Base-by-base conservation (phyloP, 2,797 vertebrate species). In the Phyllotis vaccarum region DNA sequence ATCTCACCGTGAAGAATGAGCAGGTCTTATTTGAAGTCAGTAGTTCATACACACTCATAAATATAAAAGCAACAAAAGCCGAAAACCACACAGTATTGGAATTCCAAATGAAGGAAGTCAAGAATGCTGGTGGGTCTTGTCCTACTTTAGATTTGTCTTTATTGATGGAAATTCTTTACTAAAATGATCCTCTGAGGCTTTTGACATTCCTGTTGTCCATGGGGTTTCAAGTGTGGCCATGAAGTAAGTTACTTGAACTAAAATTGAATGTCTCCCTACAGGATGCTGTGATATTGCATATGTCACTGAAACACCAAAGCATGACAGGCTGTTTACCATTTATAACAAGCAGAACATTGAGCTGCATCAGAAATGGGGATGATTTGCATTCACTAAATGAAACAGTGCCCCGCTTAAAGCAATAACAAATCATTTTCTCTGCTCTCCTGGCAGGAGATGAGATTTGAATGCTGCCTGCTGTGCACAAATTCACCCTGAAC, bases 341-440 rank as follows among this genome's bases (percentile, higher is more conserved):
- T 80, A 40, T 94, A 94, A 85, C 91, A 66, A 97, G 68, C 62
- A 91, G 95, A 94, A 66, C 87, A 60, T 93, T 85, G 72, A 96
- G 58, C 66, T 91, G 60, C 79, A 43, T 78, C 88, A 87, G 88
- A 88, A 79, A 96, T 90, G 72, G 49, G 89, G 85, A 83, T 94
- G 66, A 96, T 95, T 96, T 95, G 79, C 94, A 87, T 85, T 94
- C 86, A 87, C 52, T 24, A 81, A 94, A 76, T 91, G 90, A 93
- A 95, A 79, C 80, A 85, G 56, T 86, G 93, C 91, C 66, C 72
- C 34, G 29, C 78, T 96, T 95, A 95, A 97, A 96, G 91, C 89
- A 96, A 82, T 74, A 95, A 88, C 82, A 91, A 83, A 95, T 97
- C 72, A 86, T 97, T 97, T 97, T 95, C 86, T 93, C 89, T 72